phyloP scores from a whole-genome alignment of 2,797 vertebrate species.

The Pangasius sanitwongsei region DNA sequence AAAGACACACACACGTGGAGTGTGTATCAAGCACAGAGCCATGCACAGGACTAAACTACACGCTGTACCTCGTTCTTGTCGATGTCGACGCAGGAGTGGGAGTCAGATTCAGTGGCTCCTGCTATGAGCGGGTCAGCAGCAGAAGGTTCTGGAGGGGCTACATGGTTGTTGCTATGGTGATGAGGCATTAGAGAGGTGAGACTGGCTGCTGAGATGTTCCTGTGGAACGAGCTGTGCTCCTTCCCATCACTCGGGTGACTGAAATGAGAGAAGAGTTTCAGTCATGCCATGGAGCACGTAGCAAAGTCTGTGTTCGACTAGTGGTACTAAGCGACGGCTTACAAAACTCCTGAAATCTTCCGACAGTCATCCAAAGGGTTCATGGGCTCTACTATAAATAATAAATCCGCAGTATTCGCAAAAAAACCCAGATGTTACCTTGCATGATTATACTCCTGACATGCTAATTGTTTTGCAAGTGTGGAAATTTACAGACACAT shows the following conservation, averaged over 20 bases:
- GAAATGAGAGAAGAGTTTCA: constrained; percentile 39
- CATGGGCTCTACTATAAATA: not conserved
- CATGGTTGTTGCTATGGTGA: constrained; percentile 81
- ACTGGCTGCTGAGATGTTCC: constrained; percentile 93
- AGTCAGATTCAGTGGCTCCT: constrained; percentile 61
- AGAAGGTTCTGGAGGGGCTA: constrained; percentile 74
- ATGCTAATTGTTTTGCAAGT: not conserved
- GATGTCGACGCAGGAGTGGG: constrained; percentile 77
- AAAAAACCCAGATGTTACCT: not conserved
- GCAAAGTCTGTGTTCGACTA: not conserved
- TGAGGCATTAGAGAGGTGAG: constrained; percentile 88
- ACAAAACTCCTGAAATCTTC: not conserved
- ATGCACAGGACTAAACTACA: not conserved
- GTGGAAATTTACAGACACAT: not conserved
- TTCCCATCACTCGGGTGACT: constrained; percentile 97
- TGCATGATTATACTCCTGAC: not conserved
- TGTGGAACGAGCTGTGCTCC: constrained; percentile 88
- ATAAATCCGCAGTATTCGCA: not conserved
- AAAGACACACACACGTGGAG: not conserved
- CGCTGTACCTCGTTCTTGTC: constrained; percentile 81
- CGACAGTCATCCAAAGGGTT: not conserved
- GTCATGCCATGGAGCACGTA: not conserved
- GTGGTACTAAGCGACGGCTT: not conserved
- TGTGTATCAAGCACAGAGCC: not conserved
- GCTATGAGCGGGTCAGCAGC: constrained; percentile 92